Evolutionary conservation across 2,888 invertebrate genomes (phyloP), one percentile per base, ranked within the genome.

Genomic region (Coronaproctus castanopsis): DNA sequence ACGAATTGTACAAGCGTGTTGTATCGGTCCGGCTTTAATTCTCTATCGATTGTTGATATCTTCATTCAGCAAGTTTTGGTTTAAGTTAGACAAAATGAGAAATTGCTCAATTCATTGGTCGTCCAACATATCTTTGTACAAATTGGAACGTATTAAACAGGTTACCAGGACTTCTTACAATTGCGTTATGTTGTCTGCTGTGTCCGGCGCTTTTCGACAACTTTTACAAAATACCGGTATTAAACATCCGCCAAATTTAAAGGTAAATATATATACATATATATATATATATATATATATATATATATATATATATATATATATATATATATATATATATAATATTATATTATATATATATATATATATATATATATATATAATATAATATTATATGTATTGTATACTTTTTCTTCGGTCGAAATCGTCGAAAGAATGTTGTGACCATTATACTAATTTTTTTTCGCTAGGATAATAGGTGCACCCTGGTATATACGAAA

Each of bases 121-220:
- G 1, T 72, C 74, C 14, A 72, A 72, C 18, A 72, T 75, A 63
- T 70, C 72, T 24, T 66, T 76, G 24, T 69, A 71, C 54, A 71
- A 72, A 61, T 70, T 74, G 53, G 64, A 64, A 10, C 68, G 76
- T 55, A 72, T 78, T 57, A 76, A 76, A 65, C 76, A 77, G 66
- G 76, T 78, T 36, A 77, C 77, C 57, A 67, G 77, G 48, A 74
- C 75, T 58, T 73, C 75, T 1, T 68, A 77, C 53, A 77, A 76
- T 64, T 77, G 77, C 65, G 74, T 78, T 5, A 69, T 78, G 48
- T 68, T 78, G 64, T 72, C 77, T 0, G 75, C 76, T 1, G 69
- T 75, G 8, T 73, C 77, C 1, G 77, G 78, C 24, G 73, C 74
- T 60, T 66, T 77, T 53, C 67, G 77, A 50, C 69, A 68, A 23